Conservation (phyloP, 30 jellyfish, hydroid and myxozoan genomes). For the Aurelia sp. region DNA sequence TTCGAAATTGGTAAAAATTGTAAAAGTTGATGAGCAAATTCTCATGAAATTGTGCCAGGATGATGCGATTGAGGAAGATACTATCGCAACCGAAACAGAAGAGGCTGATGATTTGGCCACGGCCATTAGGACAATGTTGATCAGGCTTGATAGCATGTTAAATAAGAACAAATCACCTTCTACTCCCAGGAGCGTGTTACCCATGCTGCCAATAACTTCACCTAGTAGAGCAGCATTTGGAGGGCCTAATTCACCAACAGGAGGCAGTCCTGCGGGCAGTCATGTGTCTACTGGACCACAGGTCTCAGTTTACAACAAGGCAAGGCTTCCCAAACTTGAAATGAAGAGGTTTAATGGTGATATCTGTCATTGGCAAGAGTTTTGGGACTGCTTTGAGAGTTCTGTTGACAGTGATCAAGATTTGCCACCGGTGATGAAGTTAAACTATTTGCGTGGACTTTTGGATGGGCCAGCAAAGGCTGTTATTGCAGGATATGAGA, state of each 20-base stretch:
- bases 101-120: too few species aligned
- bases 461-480: slow-evolving; percentile 19
- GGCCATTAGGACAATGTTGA: not conserved
- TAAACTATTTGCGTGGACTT: slow-evolving; percentile 25
- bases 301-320: too few species aligned
- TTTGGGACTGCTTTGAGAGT: slow-evolving; percentile 42
- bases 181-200: not conserved
- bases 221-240: too few species aligned
- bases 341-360: too few species aligned
- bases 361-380: slow-evolving; percentile 39
- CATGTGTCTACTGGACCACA: too few species aligned
- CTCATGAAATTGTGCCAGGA: too few species aligned
- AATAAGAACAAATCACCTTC: not conserved
- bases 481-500: slow-evolving; percentile 35
- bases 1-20: too few species aligned
- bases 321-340: too few species aligned
- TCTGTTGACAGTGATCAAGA: slow-evolving; percentile 11
- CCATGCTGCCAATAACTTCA: too few species aligned
- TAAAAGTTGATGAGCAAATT: too few species aligned
- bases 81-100: too few species aligned
- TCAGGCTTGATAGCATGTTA: not conserved
- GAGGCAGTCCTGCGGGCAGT: slow-evolving; percentile 17
- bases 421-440: slow-evolving; percentile 8
- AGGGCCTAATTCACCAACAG: not conserved
- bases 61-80: too few species aligned